Percentiles rank a stretch among this genome's conserved stretches.
Evolutionary conservation across 2,888 invertebrate species (phyloP).

Genomic region (Pterostichus niger): DNA sequence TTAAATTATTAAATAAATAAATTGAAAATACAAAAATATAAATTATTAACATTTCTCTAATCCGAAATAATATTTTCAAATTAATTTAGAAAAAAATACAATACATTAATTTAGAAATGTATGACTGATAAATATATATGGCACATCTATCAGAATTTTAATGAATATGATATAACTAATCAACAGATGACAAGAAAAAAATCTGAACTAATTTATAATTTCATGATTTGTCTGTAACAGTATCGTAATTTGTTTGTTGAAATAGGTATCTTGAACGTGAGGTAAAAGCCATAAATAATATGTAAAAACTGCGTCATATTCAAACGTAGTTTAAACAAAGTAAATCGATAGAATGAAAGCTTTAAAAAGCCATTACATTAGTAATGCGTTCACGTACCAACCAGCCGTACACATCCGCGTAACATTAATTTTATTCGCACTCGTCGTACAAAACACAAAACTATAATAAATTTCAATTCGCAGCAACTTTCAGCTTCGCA

Average conservation of each 20-base stretch:
- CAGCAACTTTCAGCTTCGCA: conserved; percentile 13
- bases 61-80: no score
- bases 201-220: background rate
- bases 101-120: no score
- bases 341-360: conserved; percentile 35
- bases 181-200: no score
- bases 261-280: conserved; percentile 1
- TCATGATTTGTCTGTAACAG: conserved; percentile 2
- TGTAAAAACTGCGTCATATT: conserved; percentile 26
- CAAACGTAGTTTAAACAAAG: conserved; percentile 44
- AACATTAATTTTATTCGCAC: conserved; percentile 53
- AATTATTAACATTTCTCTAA: no score
- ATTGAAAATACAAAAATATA: no score
- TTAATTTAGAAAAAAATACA: no score
- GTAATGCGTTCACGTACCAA: conserved; percentile 19
- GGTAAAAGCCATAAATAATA: conserved; percentile 44
- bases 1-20: no score
- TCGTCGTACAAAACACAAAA: conserved; percentile 52
- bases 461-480: conserved; percentile 62
- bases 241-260: conserved; percentile 14
- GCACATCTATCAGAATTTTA: no score
- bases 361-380: conserved; percentile 33
- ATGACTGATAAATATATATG: no score
- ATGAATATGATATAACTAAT: no score
- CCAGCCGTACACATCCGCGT: conserved; percentile 29